These are phyloP conservation scores for Capitulum mitella DNA, from an alignment of 2,888 invertebrate genomes.

Conservation along the genomic window DNA sequence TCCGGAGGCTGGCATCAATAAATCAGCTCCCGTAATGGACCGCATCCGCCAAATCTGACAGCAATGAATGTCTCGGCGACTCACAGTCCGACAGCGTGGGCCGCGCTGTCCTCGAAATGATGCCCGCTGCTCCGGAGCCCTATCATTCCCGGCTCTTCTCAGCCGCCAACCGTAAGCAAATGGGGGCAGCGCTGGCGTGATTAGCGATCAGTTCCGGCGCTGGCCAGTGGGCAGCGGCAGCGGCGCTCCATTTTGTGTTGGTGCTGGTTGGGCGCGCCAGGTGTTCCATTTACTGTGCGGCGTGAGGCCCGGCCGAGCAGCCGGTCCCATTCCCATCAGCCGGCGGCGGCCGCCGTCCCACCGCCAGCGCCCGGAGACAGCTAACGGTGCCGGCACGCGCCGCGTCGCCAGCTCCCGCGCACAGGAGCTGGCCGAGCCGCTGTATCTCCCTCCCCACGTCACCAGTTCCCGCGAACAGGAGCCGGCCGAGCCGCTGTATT, in stretches of 20 bases:
- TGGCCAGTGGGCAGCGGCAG: not conserved
- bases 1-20: no score
- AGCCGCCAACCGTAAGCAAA: not conserved
- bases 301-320: not conserved
- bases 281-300: not conserved
- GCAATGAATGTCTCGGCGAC: no score
- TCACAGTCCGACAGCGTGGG: not conserved
- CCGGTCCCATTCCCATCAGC: constrained; percentile 7
- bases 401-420: not conserved
- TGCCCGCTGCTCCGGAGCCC: not conserved
- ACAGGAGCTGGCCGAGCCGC: no score
- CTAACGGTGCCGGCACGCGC: not conserved
- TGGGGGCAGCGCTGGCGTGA: no score
- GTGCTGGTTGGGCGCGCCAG: not conserved
- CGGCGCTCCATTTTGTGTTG: not conserved
- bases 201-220: not conserved
- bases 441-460: no score
- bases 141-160: not conserved
- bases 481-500: no score
- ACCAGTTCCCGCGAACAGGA: no score
- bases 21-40: no score
- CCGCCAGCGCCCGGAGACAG: not conserved
- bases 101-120: not conserved
- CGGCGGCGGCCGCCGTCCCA: not conserved
- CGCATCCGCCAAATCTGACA: no score